Evolutionary conservation across 2,888 invertebrate genomes (phyloP), one percentile per base, ranked within the genome.

Genomic region (Panopea generosa): DNA sequence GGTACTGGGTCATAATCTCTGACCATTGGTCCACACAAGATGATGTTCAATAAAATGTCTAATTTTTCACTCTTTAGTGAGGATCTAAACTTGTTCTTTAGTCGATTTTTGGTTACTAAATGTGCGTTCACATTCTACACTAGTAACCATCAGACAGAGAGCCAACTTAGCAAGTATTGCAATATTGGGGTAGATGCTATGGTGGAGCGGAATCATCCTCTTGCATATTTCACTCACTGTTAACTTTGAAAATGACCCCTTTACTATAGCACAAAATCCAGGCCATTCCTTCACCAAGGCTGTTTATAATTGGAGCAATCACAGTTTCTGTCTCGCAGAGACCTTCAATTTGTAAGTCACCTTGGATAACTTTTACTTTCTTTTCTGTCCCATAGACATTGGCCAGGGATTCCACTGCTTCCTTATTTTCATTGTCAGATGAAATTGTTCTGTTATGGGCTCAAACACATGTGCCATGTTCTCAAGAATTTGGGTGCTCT

Each of bases 321-420:
- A 27, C 9, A 11, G 18, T 53, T 27, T 26, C 29, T 26, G 7
- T 27, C 11, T 53, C 53, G 24, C 53, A 16, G 53, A 27, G 24
- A 4, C 53, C 53, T 2, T 53, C 53, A 45, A 4, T 9, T 45
- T 45, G 45, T 45, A 45, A 45, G 45, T 45, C 45, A 45, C 45
- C 45, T 9, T 45, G n/a, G 16, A 2, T 18, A 53, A 27, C 29
- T 53, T 53, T 27, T 16, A 53, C 53, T 18, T 53, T 53, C n/a
- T 53, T 53, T 26, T 53, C 24, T 16, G 53, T 53, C n/a, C 53
- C 53, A 53, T 53, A 29, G 7, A n/a, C 7, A 53, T 53, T 2
- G 3, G 53, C 6, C n/a, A 6, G 29, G 11, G 2, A 53, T 11
- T 53, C 16, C 11, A 53, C 29, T 24, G 53, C 29, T 11, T 53